These are phyloP conservation scores for Harpagoxenus sublaevis DNA, from an alignment of 2,888 invertebrate genomes.

Conservation along the genomic window DNA sequence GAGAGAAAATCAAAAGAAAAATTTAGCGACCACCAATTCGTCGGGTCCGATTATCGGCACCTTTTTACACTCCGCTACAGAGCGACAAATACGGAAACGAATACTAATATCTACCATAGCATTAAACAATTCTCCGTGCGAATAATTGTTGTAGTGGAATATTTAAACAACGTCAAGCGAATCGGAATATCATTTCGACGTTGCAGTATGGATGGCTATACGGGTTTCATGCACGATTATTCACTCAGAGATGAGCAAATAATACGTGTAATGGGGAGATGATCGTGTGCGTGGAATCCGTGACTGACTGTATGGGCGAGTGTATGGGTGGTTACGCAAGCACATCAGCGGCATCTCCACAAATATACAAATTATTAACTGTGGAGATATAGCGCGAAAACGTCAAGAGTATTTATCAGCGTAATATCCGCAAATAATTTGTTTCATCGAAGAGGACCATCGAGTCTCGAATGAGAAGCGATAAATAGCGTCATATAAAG, in stretches of 20 bases:
- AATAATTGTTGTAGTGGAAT: not conserved
- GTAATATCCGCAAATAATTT: slow-evolving; percentile 46
- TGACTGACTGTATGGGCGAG: slow-evolving; percentile 3
- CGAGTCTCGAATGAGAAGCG: slow-evolving; percentile 20
- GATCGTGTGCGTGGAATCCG: slow-evolving; percentile 23
- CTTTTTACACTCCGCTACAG: not conserved
- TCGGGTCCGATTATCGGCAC: not conserved
- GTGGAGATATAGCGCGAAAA: slow-evolving; percentile 38
- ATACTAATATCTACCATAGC: not conserved
- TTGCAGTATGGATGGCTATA: not conserved
- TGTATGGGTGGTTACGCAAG: slow-evolving; percentile 28
- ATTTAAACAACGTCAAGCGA: slow-evolving; percentile 20
- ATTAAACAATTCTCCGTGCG: not conserved
- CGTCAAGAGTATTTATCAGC: slow-evolving; percentile 51
- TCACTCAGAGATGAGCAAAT: slow-evolving; percentile 37
- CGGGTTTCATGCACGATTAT: slow-evolving; percentile 29
- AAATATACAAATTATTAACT: slow-evolving; percentile 61
- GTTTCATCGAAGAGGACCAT: slow-evolving; percentile 39
- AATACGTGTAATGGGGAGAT: slow-evolving; percentile 33
- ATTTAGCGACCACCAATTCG: slow-evolving; percentile 63
- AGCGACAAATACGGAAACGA: slow-evolving; percentile 1
- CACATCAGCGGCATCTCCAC: slow-evolving; percentile 27
- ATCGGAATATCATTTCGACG: slow-evolving; percentile 20
- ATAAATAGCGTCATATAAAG: slow-evolving; percentile 45
- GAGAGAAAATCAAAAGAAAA: slow-evolving; percentile 75